Evolutionary conservation across 2,797 vertebrate genomes (phyloP), one percentile per base, ranked within the genome.

Genomic region (Salarias fasciatus): DNA sequence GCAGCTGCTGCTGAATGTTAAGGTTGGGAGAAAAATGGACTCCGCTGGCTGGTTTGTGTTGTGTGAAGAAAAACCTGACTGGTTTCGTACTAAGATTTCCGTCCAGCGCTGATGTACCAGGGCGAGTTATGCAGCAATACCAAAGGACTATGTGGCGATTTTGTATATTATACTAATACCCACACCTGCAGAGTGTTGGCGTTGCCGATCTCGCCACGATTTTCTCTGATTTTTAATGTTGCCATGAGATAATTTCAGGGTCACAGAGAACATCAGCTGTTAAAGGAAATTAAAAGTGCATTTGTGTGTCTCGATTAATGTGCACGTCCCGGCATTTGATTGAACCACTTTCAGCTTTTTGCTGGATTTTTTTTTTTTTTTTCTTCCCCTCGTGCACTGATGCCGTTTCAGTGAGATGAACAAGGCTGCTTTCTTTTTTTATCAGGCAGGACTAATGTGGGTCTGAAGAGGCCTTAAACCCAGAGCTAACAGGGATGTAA

Each of bases 401-500:
- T 8, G 30, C 30, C 4, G n/a, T 12, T n/a, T 46, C 14, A 18
- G 1, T 37, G 3, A 58, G 37, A 53, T 37, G 8, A 35, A 30
- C 11, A 40, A 28, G 9, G 15, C n/a, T 5, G 30, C 11, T 15
- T 18, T 53, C n/a, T 62, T 44, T n/a, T 18, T 53, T 44, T 14
- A 49, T 44, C 2, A 28, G 54, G 50, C 10, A 44, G 11, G 14
- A 49, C 14, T 41, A 50, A 71, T 62, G 28, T 64, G 4, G 6
- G 30, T 41, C 13, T 59, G 36, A 60, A 43, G 9, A 52, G 0
- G 9, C 13, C 28, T 18, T 53, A 49, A 52, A 37, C 36, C 42
- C 15, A 54, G 8, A 56, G 29, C 31, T 49, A 46, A 63, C n/a
- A 55, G 13, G 37, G 48, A 51, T 46, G 29, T 52, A 53, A 57